Evolutionary conservation across 2,888 invertebrate genomes (phyloP).

Genomic region (Eupithecia inturbata): DNA sequence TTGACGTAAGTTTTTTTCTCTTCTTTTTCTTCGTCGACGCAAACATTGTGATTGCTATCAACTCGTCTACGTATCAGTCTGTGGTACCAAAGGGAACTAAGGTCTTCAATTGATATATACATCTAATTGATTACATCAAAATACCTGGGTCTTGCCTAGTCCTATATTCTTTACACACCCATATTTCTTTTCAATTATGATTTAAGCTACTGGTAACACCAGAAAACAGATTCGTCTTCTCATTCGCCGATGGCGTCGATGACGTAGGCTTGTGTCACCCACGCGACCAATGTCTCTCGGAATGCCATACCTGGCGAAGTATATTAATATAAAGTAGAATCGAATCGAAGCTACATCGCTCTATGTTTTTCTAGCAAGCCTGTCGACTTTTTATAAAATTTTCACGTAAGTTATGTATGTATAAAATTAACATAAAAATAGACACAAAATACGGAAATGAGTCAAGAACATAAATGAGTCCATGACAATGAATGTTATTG

Average conservation of each 20-base stretch:
- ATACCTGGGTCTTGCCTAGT: no score
- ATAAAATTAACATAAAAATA: conserved; percentile 5
- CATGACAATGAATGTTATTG: neutral
- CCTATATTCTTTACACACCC: neutral
- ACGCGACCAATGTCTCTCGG: no score
- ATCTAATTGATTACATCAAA: no score
- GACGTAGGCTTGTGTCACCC: no score
- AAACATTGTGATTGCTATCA: neutral
- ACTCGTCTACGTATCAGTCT: neutral
- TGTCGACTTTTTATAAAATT: neutral
- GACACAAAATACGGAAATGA: conserved; percentile 4
- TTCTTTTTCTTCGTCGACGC: neutral
- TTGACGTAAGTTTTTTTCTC: conserved; percentile 64
- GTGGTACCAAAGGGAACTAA: no score
- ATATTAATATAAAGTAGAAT: no score
- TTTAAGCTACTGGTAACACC: no score
- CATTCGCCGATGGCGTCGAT: no score
- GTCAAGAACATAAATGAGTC: neutral
- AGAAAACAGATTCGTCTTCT: no score
- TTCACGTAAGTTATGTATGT: neutral
- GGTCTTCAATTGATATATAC: no score
- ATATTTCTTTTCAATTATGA: no score
- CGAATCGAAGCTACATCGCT: neutral
- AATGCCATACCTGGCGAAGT: no score
- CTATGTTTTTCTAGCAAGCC: neutral